A percentile compares a stretch with the other conserved stretches of the same genome.
Conservation (phyloP, 2,888 invertebrate genomes). For the Scaptomyza tumidula region DNA sequence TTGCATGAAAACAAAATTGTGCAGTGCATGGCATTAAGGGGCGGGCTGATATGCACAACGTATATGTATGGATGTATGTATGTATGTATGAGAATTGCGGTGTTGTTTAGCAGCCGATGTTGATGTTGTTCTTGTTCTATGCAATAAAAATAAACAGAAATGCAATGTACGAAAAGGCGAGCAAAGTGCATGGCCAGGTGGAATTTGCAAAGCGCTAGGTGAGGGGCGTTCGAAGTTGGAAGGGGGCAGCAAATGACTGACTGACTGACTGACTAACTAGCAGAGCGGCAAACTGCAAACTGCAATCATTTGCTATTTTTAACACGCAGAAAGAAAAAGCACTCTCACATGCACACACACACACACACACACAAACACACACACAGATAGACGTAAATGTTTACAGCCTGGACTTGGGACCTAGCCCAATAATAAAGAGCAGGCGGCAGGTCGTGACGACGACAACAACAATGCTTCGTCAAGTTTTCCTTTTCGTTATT, state of each 20-base stretch:
- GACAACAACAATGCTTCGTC: slow-evolving; percentile 19
- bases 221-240: not conserved
- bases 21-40: slow-evolving; percentile 44
- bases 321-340: slow-evolving; percentile 35
- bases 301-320: slow-evolving; percentile 70
- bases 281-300: slow-evolving; percentile 52
- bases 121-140: slow-evolving; percentile 19
- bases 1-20: slow-evolving; percentile 78
- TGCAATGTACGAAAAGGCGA: slow-evolving; percentile 41
- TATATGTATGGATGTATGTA: not conserved
- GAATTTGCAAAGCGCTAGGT: slow-evolving; percentile 12
- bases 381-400: slow-evolving; percentile 10
- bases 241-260: slow-evolving; percentile 12
- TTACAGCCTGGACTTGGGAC: slow-evolving; percentile 69
- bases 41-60: slow-evolving; percentile 5
- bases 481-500: slow-evolving; percentile 54
- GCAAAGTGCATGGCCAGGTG: slow-evolving; percentile 64
- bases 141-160: slow-evolving; percentile 50
- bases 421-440: slow-evolving; percentile 65
- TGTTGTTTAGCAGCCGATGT: slow-evolving; percentile 33
- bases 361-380: slow-evolving; percentile 3
- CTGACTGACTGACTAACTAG: slow-evolving; percentile 58
- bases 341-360: slow-evolving; percentile 12
- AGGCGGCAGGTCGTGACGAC: slow-evolving; percentile 65
- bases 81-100: slow-evolving; percentile 25